Conservation (phyloP, 2,797 vertebrate species). For the Lophotriccus pileatus region DNA sequence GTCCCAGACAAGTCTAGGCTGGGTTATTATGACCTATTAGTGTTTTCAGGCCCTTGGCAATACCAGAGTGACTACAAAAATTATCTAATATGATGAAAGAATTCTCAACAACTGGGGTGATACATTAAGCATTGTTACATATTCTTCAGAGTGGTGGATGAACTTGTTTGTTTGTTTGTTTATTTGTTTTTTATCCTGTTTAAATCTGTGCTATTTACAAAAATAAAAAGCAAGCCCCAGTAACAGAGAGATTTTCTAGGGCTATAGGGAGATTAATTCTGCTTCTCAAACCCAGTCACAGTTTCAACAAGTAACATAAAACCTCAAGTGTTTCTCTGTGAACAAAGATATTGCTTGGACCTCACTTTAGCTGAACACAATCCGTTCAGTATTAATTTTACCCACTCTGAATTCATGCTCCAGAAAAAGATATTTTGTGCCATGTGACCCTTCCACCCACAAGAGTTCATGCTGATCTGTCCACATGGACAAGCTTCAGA, state of each 20-base stretch:
- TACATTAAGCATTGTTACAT: accelerated
- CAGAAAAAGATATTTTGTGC: background rate
- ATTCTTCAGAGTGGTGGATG: background rate
- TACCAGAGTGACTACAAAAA: background rate
- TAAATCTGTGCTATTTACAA: background rate
- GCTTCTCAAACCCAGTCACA: background rate
- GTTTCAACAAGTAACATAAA: background rate
- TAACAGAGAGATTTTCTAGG: background rate
- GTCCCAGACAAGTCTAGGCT: background rate
- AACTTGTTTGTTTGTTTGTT: too few relatives aligned
- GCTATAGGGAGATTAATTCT: background rate
- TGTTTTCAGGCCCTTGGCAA: background rate
- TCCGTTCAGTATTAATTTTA: background rate
- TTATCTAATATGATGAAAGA: background rate
- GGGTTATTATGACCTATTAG: background rate
- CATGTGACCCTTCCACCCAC: background rate
- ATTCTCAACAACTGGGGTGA: background rate
- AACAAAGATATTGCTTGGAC: background rate
- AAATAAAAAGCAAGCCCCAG: background rate
- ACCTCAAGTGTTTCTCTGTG: background rate
- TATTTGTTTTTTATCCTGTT: background rate
- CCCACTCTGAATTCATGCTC: background rate
- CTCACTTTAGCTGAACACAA: background rate
- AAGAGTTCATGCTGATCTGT: background rate
- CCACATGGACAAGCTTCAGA: accelerated